Evolutionary conservation across 64 coral and sea anemone genomes (phyloP).

Genomic region (Stichodactyla helianthus): DNA sequence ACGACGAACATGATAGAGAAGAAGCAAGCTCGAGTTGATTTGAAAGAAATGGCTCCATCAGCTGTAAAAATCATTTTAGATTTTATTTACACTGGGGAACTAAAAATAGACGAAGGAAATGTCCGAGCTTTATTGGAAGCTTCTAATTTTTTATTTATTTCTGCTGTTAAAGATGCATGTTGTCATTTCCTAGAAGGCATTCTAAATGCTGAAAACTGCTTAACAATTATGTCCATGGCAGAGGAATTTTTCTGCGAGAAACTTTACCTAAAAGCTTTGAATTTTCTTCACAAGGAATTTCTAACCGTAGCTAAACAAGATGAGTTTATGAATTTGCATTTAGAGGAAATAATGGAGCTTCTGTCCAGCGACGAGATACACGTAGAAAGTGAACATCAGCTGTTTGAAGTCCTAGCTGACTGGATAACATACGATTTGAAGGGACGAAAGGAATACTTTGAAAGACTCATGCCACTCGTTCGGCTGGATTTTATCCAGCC

Average conservation of each 20-base stretch:
- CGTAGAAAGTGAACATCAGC: conserved; percentile 60
- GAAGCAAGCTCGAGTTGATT: conserved; percentile 22
- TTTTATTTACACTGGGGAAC: conserved; percentile 73
- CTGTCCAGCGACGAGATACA: conserved; percentile 73
- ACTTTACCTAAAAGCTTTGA: conserved; percentile 35
- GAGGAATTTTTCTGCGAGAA: conserved; percentile 58
- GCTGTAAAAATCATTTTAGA: conserved; percentile 59
- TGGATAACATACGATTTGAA: conserved; percentile 60
- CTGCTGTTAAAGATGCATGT: conserved; percentile 46
- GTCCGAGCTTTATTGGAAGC: conserved; percentile 64
- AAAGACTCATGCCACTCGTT: conserved; percentile 48
- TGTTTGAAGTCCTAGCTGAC: conserved; percentile 50
- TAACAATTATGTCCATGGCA: conserved; percentile 63
- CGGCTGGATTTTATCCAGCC: conserved; percentile 52
- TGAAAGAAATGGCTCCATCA: conserved; percentile 28
- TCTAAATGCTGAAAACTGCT: conserved; percentile 58
- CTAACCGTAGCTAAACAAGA: conserved; percentile 48
- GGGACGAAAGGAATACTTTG: conserved; percentile 33
- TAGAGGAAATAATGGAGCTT: conserved; percentile 42
- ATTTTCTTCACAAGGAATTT: conserved; percentile 55
- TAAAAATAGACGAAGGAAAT: conserved; percentile 60
- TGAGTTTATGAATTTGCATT: conserved; percentile 42
- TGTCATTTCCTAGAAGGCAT: conserved; percentile 62
- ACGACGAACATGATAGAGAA: conserved; percentile 82
- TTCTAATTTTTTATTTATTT: conserved; percentile 75